Evolutionary conservation across 2,113 vertebrate genomes (phyloP), one percentile per base, ranked within the genome.

Genomic region (Thermophis baileyi): DNA sequence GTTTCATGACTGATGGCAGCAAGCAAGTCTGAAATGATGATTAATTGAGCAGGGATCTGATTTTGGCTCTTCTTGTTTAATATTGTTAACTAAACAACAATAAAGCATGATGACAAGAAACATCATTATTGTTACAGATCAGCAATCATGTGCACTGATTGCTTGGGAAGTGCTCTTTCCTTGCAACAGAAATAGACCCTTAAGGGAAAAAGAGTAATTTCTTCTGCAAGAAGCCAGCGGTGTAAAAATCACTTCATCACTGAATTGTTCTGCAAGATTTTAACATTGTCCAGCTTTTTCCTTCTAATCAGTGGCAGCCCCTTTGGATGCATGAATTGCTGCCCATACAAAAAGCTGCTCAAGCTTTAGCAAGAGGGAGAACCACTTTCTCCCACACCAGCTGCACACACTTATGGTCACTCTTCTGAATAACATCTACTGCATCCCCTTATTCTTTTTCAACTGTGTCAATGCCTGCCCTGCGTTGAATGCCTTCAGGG

Each of bases 331-430:
- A 69, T 18, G 63, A 69, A 69, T 69, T n/a, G 63, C 30, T 2
- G 11, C 18, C 18, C 44, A 63, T 55, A 25, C 25, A 90, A 69
- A 87, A 74, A 53, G 4, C 69, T 87, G 49, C 54, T 53, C n/a
- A 3, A 16, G 51, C 40, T 90, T 63, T 30, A 35, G 40, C 0
- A 6, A 5, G 30, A 0, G 1, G n/a, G 51, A 55, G n/a, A 89
- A n/a, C 4, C 55, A 89, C 90, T 50, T 63, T 30, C 54, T 40
- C 25, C 50, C 12, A 0, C 40, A 51, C 46, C 3, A 46, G 0
- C 69, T 51, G 4, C 10, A 1, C 89, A 44, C 14, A 25, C 90
- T 5, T 2, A 2, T 1, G 10, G 87, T 46, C 50, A 35, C 81
- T 89, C 35, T 89, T 53, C 3, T 0, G 50, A 24, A 51, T 5